A percentile compares a stretch with the other conserved stretches of the same genome.
Evolutionary conservation across 2,888 invertebrate species (phyloP).

Genomic region (Dicranocentrus wangi): DNA sequence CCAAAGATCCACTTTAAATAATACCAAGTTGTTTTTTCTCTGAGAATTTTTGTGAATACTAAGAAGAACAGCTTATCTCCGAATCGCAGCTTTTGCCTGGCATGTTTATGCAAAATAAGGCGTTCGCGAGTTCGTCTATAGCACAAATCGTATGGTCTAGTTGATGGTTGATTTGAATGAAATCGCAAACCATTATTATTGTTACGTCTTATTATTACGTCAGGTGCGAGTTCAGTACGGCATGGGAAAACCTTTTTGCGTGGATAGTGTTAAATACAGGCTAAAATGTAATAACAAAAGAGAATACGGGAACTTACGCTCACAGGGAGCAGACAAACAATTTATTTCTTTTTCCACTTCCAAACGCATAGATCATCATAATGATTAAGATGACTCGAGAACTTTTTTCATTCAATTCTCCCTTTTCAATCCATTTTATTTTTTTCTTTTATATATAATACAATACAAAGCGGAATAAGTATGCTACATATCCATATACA

Average conservation of each 20-base stretch:
- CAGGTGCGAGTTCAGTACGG: constrained; percentile 14
- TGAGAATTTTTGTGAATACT: constrained; percentile 23
- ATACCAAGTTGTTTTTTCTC: constrained; percentile 18
- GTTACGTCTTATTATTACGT: constrained; percentile 32
- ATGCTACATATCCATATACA: background rate
- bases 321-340: constrained; percentile 1
- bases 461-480: background rate
- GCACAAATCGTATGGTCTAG: background rate
- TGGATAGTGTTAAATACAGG: background rate
- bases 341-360: constrained; percentile 1
- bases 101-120: constrained; percentile 26
- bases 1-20: constrained; percentile 10
- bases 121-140: constrained; percentile 1
- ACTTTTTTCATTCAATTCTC: constrained; percentile 46
- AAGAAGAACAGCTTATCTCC: constrained; percentile 9
- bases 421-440: constrained; percentile 42
- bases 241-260: constrained; percentile 33
- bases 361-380: constrained; percentile 33
- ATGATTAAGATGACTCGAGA: constrained; percentile 57
- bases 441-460: background rate
- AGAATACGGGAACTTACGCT: background rate
- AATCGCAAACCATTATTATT: constrained; percentile 34
- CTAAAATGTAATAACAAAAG: background rate
- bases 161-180: constrained; percentile 24
- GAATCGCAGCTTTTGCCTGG: constrained; percentile 42